A percentile compares a stretch with the other conserved stretches of the same genome.
Conservation (phyloP, 2,113 vertebrate genomes). For the Syrmaticus mikado region DNA sequence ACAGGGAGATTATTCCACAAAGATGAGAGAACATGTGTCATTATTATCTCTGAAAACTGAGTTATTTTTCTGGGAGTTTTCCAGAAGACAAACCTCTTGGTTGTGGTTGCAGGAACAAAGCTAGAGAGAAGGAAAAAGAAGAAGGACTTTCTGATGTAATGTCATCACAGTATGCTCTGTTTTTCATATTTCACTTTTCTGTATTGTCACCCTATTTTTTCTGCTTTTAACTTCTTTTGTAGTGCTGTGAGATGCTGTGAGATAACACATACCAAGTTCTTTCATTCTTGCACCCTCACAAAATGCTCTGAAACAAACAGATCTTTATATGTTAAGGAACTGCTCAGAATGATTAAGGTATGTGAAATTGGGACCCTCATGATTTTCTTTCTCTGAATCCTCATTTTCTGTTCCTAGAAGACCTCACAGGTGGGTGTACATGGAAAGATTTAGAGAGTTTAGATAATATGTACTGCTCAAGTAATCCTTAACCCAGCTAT, state of each 20-base stretch:
- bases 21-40: background rate
- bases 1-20: slow-evolving; percentile 30
- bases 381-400: background rate
- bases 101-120: background rate
- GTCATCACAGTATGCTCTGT: background rate
- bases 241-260: background rate
- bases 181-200: background rate
- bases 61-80: background rate
- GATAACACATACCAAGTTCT: background rate
- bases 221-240: background rate
- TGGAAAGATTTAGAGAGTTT: background rate
- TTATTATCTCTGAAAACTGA: background rate
- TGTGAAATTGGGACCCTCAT: background rate
- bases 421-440: background rate
- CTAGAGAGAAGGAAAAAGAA: background rate
- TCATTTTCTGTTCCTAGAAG: background rate
- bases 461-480: background rate
- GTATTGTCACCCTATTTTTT: background rate
- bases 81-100: background rate
- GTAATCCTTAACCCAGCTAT: background rate
- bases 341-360: background rate
- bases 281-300: background rate
- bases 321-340: background rate
- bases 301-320: background rate
- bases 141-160: background rate